Percentiles rank a stretch among this genome's conserved stretches.
Evolutionary conservation across 2,888 invertebrate genomes (phyloP).

Genomic region (Tinea semifulvella): DNA sequence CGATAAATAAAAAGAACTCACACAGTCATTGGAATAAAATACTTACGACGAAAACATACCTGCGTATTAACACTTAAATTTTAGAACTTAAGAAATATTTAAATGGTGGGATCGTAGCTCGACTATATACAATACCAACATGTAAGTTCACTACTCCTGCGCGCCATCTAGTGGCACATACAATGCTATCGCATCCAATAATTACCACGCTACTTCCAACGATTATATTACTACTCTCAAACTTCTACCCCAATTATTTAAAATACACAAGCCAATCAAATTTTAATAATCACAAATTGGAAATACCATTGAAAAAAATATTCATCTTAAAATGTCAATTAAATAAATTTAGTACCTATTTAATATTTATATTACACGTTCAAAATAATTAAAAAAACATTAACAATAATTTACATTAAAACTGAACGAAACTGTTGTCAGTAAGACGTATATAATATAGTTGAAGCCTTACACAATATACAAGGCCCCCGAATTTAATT

Average conservation of each 20-base stretch:
- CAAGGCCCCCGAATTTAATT: too few species aligned
- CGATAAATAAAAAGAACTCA: slow-evolving; percentile 2
- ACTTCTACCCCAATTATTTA: slow-evolving; percentile 22
- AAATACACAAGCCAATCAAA: not conserved
- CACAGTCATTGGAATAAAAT: slow-evolving; percentile 10
- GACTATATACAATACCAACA: slow-evolving; percentile 64
- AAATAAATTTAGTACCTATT: not conserved
- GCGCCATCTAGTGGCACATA: slow-evolving; percentile 26
- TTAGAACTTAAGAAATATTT: slow-evolving; percentile 62
- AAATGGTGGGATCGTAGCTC: slow-evolving; percentile 65
- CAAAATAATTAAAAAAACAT: not conserved
- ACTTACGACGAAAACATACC: slow-evolving; percentile 13
- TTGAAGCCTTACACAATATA: slow-evolving; percentile 36
- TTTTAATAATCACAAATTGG: slow-evolving; percentile 2
- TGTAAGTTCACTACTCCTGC: slow-evolving; percentile 26
- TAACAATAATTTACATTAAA: slow-evolving; percentile 9
- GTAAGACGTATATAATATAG: slow-evolving; percentile 33
- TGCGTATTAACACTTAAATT: slow-evolving; percentile 32
- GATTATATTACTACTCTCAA: slow-evolving; percentile 51
- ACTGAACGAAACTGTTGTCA: slow-evolving; percentile 1
- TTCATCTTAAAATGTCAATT: slow-evolving; percentile 4
- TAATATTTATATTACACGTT: not conserved
- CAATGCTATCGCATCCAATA: slow-evolving; percentile 53
- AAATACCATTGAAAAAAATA: slow-evolving; percentile 4
- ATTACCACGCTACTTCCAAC: slow-evolving; percentile 36